These are phyloP conservation scores for Apodemia mormo DNA, from an alignment of 2,888 invertebrate genomes.

Conservation along the genomic window DNA sequence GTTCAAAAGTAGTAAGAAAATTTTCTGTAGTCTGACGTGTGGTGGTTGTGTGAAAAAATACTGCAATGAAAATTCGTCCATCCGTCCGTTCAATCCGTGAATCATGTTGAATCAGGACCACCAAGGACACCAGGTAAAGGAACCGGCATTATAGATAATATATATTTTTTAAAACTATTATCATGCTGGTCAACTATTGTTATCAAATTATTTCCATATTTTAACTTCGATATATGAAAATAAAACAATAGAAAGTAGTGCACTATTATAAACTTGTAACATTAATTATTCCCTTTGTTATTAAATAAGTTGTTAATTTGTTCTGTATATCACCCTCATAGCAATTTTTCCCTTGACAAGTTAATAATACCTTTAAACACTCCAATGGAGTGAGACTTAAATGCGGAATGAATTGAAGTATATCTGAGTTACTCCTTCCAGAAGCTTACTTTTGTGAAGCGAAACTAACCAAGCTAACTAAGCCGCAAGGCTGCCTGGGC, in stretches of 20 bases:
- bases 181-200: too few species aligned
- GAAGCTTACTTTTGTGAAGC: conserved; percentile 15
- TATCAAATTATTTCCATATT: not conserved
- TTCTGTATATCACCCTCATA: conserved; percentile 7
- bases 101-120: too few species aligned
- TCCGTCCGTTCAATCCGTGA: too few species aligned
- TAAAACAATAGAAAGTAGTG: not conserved
- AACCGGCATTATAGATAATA: too few species aligned
- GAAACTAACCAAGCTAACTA: conserved; percentile 31
- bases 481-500: conserved; percentile 31
- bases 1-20: too few species aligned
- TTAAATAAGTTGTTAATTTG: not conserved
- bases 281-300: not conserved
- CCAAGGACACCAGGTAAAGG: too few species aligned
- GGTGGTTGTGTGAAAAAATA: too few species aligned
- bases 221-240: not conserved
- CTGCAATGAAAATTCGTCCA: too few species aligned
- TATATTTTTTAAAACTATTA: too few species aligned
- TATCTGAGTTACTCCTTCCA: conserved; percentile 13
- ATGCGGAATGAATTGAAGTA: conserved; percentile 4
- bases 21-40: too few species aligned
- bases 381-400: not conserved
- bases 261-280: not conserved
- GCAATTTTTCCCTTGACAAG: conserved; percentile 12
- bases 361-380: conserved; percentile 10